Evolutionary conservation across 2,113 vertebrate species (phyloP).

Genomic region (Alligator sinensis): DNA sequence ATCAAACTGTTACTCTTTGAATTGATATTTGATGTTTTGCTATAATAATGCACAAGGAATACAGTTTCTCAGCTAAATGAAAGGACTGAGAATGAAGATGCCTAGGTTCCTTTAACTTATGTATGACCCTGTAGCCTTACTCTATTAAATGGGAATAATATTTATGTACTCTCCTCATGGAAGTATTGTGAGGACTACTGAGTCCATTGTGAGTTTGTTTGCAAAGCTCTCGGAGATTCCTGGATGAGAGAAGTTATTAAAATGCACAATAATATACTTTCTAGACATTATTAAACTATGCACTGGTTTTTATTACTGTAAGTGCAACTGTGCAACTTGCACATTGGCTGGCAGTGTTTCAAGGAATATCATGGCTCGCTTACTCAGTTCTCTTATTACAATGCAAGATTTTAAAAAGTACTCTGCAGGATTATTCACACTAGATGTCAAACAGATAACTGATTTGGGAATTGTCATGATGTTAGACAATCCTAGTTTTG

Average conservation of each 20-base stretch:
- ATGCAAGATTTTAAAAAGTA: slow-evolving; percentile 65
- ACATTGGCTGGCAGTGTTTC: slow-evolving; percentile 67
- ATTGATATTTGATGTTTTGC: neutral
- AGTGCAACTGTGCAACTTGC: slow-evolving; percentile 65
- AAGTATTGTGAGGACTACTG: slow-evolving; percentile 28
- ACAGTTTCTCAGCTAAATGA: neutral
- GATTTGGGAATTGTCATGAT: neutral
- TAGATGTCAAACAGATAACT: slow-evolving; percentile 54
- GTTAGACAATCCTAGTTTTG: neutral
- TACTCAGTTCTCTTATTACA: slow-evolving; percentile 64
- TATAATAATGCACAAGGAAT: neutral
- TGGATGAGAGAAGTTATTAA: slow-evolving; percentile 67
- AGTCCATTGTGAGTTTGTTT: slow-evolving; percentile 58
- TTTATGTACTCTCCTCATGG: slow-evolving; percentile 11
- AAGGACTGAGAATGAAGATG: neutral
- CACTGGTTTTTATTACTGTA: slow-evolving; percentile 62
- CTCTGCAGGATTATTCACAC: slow-evolving; percentile 60
- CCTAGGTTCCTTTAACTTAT: neutral
- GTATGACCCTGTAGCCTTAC: neutral
- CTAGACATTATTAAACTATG: slow-evolving; percentile 69
- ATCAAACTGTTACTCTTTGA: neutral
- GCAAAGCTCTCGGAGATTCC: neutral
- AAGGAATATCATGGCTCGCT: slow-evolving; percentile 67
- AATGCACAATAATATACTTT: slow-evolving; percentile 75
- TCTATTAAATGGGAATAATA: neutral